Base-by-base conservation (phyloP, 2,113 vertebrate species). In the Phycodurus eques region DNA sequence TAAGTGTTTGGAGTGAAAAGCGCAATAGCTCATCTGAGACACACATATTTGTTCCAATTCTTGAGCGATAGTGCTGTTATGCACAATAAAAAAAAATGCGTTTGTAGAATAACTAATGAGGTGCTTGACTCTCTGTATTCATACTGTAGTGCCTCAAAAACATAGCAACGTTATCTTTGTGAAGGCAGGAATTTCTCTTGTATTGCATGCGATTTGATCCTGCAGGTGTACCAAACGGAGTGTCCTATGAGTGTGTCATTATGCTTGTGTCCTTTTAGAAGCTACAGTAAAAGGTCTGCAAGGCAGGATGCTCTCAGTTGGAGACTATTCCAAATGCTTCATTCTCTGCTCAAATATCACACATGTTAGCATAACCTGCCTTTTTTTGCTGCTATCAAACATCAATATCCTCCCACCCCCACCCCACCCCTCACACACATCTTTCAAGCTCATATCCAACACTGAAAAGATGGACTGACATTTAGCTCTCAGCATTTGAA, bases 401-500 rank as follows among this genome's bases (percentile, higher is more conserved):
- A 79, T 73, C 35, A 71, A 68, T 79, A 73, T 81, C 75, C 75
- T 67, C 76, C 73, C 74, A 2, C 46, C 13, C 46, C 27, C 27
- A 1, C 27, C 27, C 27, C 27, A 27, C 27, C 27, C 13, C 59
- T 31, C 59, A 15, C 59, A 17, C 33, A 0, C 80, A 76, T 75
- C 68, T 83, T 81, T 86, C 83, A 86, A 83, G 83, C 82, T 88
- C 82, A 87, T 82, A 86, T 86, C 85, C 83, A 53, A 83, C 70
- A 80, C 68, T 78, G 80, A 73, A 79, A 79, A 87, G 78, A 89
- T 82, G 82, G 80, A 88, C 68, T 88, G 87, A 89, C 86, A 90
- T 92, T 90, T 88, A 85, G 87, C 85, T 76, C 84, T 88, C 86
- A 71, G 72, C 77, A 79, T 88, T 85, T 80, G 84, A 82, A 88